phyloP scores from a whole-genome alignment of 2,113 vertebrate genomes.

The Plestiodon gilberti region DNA sequence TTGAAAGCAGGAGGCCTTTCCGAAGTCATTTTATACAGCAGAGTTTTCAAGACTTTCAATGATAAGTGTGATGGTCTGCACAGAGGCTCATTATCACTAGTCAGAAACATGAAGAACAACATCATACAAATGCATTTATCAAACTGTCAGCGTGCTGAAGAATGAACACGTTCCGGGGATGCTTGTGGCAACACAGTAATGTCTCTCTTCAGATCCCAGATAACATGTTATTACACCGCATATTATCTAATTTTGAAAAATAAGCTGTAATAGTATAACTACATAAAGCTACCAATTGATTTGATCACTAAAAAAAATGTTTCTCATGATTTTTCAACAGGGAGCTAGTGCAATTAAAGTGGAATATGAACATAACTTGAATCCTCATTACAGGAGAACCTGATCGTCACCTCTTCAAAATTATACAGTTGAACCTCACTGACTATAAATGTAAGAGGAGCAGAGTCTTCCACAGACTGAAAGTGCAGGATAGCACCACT shows the following conservation, averaged over 20 bases:
- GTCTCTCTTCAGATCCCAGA: not conserved
- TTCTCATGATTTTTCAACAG: constrained; percentile 23
- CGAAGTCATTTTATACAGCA: constrained; percentile 5
- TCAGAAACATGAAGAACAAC: constrained; percentile 25
- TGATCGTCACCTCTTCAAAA: too few species aligned
- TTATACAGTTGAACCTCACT: not conserved
- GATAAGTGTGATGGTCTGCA: constrained; percentile 15
- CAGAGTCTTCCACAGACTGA: too few species aligned
- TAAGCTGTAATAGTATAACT: constrained; percentile 22
- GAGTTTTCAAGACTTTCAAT: constrained; percentile 1
- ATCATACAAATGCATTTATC: not conserved
- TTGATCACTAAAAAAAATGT: constrained; percentile 5
- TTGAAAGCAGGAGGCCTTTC: not conserved
- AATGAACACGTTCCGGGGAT: constrained; percentile 37
- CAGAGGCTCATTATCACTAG: constrained; percentile 17
- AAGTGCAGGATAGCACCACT: too few species aligned
- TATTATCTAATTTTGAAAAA: constrained; percentile 10
- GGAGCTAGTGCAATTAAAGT: constrained; percentile 28
- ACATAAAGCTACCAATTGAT: constrained; percentile 4
- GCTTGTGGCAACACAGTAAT: constrained; percentile 11
- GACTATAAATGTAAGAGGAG: not conserved
- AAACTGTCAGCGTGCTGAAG: constrained; percentile 39
- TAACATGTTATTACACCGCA: constrained; percentile 6
- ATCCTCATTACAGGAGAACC: not conserved
- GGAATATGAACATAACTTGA: not conserved